Base-by-base conservation (phyloP, 30 jellyfish, hydroid and myxozoan genomes). In the Cassiopea xamachana region DNA sequence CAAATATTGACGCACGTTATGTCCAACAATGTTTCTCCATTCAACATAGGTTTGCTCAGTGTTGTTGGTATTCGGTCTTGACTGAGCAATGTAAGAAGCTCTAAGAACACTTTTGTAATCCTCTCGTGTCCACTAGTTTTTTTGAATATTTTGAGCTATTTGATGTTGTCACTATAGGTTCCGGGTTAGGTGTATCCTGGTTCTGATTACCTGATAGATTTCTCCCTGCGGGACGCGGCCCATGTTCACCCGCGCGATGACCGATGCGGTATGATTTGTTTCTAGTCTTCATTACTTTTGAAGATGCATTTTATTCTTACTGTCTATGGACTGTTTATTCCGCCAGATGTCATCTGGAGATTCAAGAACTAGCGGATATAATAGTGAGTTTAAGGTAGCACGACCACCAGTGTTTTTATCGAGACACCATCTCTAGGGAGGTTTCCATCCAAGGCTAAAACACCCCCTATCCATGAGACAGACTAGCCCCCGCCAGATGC, bases 191-290 rank as follows among this genome's bases (percentile, higher is more conserved):
- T 9, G 84, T 48, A 18, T 46, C 90, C 90, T 45, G 46, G 90
- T 59, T 81, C 68, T 81, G 80, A 79, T 17, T 19, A 46, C 80
- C 90, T n/a, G 55, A 60, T 62, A 43, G 80, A 51, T 51, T 83
- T 69, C 60, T 72, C 84, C 44, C 92, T 83, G 68, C 18, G 75
- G 85, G 84, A 39, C 84, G 86, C 84, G 92, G 72, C 84, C 74
- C 92, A 64, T 83, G 92, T 83, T 83, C 86, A 83, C 84, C 92
- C 92, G 92, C 75, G 86, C 73, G 86, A 71, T 75, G 92, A 9
- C 85, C 84, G 92, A 83, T 83, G 49, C 92, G 86, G 92, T 73
- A 83, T 69, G 92, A 45, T 68, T 51, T 45, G 55, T 10, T 44
- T 8, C 48, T 49, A 17, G 81, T 48, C 39, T 48, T 50, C 81